Evolutionary conservation across 2,797 vertebrate species (phyloP), one percentile per base, ranked within the genome.

Genomic region (Poeciliopsis turneri): DNA sequence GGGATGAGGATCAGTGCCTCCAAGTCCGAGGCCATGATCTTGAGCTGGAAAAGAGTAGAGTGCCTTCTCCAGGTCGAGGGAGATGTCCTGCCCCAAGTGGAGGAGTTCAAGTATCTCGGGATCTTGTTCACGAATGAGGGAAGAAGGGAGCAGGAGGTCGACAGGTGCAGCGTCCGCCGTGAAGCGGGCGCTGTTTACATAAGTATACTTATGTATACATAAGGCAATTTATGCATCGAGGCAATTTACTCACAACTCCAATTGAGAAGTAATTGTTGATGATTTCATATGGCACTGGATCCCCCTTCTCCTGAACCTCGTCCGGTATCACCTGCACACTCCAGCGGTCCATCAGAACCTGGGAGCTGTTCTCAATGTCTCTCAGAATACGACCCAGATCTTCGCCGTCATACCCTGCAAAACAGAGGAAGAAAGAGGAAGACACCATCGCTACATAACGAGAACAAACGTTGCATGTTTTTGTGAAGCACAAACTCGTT

Each of bases 221-320:
- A 33, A 33, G 33, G 33, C 33, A 33, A 33, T 33, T 33, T 33
- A 33, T 33, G 33, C 33, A 33, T 51, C 18, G 8, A 23, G 20
- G 20, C 49, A 53, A 53, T 53, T 53, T 53, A 95, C 97, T 94
- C 90, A 99, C 98, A 94, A 99, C 98, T 80, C 97, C 98, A 1
- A 99, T 97, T 64, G 98, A 99, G 95, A 99, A 99, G 93, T 99
- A 99, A 94, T 99, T 99, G 93, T 99, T 99, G 95, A 99, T 97
- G 91, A 99, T 99, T 64, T 97, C 97, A 18, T 97, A 97, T 7
- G 98, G 98, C 57, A 99, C 97, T 0, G 97, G 97, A 87, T 99
- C 98, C 2, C 97, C 97, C 82, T 95, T 89, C 84, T 96, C 97
- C 83, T 95, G 84, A 4, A 89, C 93, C 83, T 96, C 94, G 23